Evolutionary conservation across 2,797 vertebrate species (phyloP), one percentile per base, ranked within the genome.

Genomic region (Galago senegalensis): DNA sequence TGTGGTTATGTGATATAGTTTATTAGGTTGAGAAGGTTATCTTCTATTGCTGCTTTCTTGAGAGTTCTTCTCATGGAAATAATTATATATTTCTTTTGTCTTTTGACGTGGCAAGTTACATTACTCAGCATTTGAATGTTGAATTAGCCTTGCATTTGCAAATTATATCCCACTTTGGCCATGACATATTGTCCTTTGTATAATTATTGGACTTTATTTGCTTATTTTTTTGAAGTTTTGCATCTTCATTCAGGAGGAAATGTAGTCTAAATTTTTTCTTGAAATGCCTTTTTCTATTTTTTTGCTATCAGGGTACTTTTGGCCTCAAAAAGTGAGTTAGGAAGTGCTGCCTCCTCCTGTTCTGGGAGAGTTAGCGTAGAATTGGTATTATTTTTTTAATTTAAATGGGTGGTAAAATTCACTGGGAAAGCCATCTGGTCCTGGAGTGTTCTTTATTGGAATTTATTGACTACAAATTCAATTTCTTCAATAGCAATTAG

Each of bases 231-330:
- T 94, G 8, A 91, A 8, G 16, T 53, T 84, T 53, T 73, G 25
- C 27, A 63, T 91, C 49, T 90, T 8, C 53, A 16, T 53, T 91
- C n/a, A 29, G 81, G 82, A 85, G 31, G 49, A 27, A 85, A 65
- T 70, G 53, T 63, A 12, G 18, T 53, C n/a, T 49, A 6, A 29
- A 85, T 56, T 85, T 93, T 89, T 83, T 85, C 49, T 91, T 93
- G 14, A 75, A 63, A n/a, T 43, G 23, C 1, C 1, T 76, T 80
- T 76, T 29, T 75, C 34, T 95, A 23, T 27, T 82, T 86, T 16
- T 53, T 65, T 58, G 25, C 43, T 91, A 13, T 43, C 21, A 61
- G 79, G 9, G 37, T 34, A 40, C 29, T 63, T 11, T 37, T 81
- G 16, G 34, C 53, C 61, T 85, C 72, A 61, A 60, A 67, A 73